A percentile compares a stretch with the other conserved stretches of the same genome.
Evolutionary conservation across 1,140 invertebrate species (phyloP).

Genomic region (Cherax quadricarinatus): DNA sequence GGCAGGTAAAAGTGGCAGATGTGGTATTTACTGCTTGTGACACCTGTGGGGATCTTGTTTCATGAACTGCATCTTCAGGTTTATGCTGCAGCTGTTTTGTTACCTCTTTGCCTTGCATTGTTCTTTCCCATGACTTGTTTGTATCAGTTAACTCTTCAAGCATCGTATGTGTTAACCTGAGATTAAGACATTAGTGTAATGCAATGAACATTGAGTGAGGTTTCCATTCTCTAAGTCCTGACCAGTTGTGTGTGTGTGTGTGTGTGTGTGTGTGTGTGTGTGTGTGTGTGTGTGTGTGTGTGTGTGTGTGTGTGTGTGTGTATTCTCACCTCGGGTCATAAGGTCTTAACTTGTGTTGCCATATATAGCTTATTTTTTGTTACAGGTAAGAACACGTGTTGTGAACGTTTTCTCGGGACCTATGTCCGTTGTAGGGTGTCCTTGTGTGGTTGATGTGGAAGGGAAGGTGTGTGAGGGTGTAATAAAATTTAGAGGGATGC

Average conservation of each 20-base stretch:
- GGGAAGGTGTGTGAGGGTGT: neutral
- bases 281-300: slow-evolving; percentile 10
- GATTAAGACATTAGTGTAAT: no score
- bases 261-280: slow-evolving; percentile 24
- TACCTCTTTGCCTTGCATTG: no score
- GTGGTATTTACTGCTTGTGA: no score
- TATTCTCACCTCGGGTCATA: slow-evolving; percentile 31
- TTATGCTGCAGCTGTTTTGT: no score
- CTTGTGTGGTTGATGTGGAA: neutral
- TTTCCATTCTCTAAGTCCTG: no score
- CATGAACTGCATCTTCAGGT: no score
- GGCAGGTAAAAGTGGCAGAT: no score
- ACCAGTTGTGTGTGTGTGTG: neutral
- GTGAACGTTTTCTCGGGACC: neutral
- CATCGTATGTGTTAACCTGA: no score
- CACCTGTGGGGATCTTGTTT: no score
- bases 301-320: slow-evolving; percentile 11
- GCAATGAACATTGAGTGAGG: neutral
- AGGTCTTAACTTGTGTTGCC: slow-evolving; percentile 30
- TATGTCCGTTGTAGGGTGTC: neutral
- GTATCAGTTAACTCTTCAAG: no score
- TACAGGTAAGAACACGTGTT: no score
- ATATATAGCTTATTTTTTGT: slow-evolving; percentile 13
- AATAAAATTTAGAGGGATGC: slow-evolving; percentile 14
- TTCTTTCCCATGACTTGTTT: no score